These are phyloP conservation scores for Alectoris magna DNA, from an alignment of 2,797 vertebrate species.

Conservation along the genomic window DNA sequence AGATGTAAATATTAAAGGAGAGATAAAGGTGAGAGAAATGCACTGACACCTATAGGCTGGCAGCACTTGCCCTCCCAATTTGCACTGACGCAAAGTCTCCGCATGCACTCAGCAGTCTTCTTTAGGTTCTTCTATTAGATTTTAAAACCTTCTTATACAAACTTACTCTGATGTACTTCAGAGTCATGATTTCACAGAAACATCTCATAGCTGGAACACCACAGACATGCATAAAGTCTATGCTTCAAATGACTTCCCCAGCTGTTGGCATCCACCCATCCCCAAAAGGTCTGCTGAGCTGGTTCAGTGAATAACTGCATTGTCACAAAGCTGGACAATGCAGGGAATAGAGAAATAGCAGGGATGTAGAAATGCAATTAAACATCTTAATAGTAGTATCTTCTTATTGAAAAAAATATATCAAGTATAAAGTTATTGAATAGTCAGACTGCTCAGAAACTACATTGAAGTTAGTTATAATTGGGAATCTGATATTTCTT, in stretches of 20 bases:
- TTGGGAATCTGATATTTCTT: not conserved
- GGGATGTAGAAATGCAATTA: not conserved
- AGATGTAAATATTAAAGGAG: not conserved
- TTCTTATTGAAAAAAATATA: not conserved
- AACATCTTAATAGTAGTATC: not conserved
- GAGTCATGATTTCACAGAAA: not conserved
- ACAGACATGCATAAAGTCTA: not conserved
- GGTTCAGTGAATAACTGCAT: not conserved
- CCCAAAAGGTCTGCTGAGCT: not conserved
- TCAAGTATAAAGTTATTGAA: not conserved
- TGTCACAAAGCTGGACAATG: not conserved
- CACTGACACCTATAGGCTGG: fast-evolving
- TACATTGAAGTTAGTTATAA: not conserved
- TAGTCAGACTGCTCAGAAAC: not conserved
- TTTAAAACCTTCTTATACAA: not conserved
- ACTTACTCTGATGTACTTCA: not conserved
- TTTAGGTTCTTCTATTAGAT: fast-evolving
- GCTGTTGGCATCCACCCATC: fast-evolving
- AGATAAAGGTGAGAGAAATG: not conserved
- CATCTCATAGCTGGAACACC: not conserved
- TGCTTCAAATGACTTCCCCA: not conserved
- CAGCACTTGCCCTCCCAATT: not conserved
- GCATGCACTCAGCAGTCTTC: not conserved
- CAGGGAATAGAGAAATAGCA: not conserved
- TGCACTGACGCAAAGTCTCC: fast-evolving